Evolutionary conservation across 2,888 invertebrate species (phyloP).

Genomic region (Gari tellinella): DNA sequence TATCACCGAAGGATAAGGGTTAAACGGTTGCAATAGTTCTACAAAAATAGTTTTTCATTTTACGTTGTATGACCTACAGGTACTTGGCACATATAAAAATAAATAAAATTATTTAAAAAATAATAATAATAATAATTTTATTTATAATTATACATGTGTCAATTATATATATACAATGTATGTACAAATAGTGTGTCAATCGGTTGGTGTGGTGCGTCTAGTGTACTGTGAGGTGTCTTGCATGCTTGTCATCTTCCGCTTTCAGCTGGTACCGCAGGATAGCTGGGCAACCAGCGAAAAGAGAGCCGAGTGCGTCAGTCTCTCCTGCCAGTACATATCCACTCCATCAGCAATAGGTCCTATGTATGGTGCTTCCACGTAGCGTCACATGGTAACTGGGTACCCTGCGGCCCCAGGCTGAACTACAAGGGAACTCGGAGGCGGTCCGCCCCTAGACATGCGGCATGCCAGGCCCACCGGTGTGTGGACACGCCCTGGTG

Average conservation of each 20-base stretch:
- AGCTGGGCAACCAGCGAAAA: constrained; percentile 22
- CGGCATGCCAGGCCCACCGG: constrained; percentile 28
- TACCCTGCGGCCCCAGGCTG: constrained; percentile 21
- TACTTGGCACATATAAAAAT: no score
- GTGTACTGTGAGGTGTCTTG: constrained; percentile 11
- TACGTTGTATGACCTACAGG: no score
- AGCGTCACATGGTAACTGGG: constrained; percentile 24
- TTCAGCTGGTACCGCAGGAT: constrained; percentile 20
- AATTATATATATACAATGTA: no score
- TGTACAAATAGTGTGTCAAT: no score
- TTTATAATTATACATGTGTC: no score
- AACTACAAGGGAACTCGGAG: constrained; percentile 47
- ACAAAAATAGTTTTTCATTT: no score
- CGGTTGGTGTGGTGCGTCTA: constrained; percentile 10
- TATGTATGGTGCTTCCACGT: constrained; percentile 37
- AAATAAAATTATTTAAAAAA: no score
- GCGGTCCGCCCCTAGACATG: constrained; percentile 37
- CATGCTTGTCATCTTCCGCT: constrained; percentile 22
- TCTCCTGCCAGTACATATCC: constrained; percentile 47
- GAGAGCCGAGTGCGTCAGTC: constrained; percentile 37
- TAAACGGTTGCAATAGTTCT: no score
- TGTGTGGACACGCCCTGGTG: constrained; percentile 18
- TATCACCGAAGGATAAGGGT: no score
- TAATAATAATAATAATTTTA: no score
- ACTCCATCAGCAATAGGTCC: constrained; percentile 28